These are phyloP conservation scores for Teleopsis dalmanni DNA, from an alignment of 1,140 invertebrate genomes.

Conservation along the genomic window DNA sequence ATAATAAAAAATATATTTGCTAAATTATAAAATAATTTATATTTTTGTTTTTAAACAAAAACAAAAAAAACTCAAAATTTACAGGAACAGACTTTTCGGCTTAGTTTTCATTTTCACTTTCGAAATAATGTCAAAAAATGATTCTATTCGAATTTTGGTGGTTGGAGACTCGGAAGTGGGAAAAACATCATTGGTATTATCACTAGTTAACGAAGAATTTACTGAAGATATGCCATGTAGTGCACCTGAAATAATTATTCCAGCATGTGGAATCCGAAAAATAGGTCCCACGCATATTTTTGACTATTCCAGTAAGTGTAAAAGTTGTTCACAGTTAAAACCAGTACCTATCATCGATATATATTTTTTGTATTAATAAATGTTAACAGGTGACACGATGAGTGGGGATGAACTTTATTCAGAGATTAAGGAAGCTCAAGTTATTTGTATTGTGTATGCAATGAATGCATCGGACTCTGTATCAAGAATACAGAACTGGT, in stretches of 20 bases:
- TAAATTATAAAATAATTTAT: too few species aligned
- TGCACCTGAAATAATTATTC: slow-evolving; percentile 96
- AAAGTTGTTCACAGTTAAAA: not conserved
- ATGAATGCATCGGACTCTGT: slow-evolving; percentile 89
- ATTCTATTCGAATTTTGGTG: slow-evolving; percentile 83
- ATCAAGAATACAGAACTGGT: slow-evolving; percentile 86
- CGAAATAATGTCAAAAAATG: too few species aligned
- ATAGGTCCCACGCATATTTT: slow-evolving; percentile 96
- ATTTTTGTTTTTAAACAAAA: too few species aligned
- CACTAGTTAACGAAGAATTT: slow-evolving; percentile 96
- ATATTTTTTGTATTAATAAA: too few species aligned
- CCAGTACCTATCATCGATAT: not conserved
- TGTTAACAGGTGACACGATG: slow-evolving; percentile 76
- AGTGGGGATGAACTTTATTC: slow-evolving; percentile 75
- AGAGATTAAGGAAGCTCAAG: slow-evolving; percentile 90
- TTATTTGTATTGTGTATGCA: slow-evolving; percentile 97
- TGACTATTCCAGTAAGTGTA: slow-evolving; percentile 77
- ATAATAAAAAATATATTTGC: too few species aligned
- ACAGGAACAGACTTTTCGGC: too few species aligned
- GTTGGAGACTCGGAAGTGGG: slow-evolving; percentile 89
- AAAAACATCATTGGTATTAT: slow-evolving; percentile 94
- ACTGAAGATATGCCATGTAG: slow-evolving; percentile 90
- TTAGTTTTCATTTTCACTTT: too few species aligned
- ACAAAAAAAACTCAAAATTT: too few species aligned
- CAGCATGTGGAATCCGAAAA: slow-evolving; percentile 95